Evolutionary conservation across 2,797 vertebrate genomes (phyloP).

Genomic region (Phaenicophaeus curvirostris): DNA sequence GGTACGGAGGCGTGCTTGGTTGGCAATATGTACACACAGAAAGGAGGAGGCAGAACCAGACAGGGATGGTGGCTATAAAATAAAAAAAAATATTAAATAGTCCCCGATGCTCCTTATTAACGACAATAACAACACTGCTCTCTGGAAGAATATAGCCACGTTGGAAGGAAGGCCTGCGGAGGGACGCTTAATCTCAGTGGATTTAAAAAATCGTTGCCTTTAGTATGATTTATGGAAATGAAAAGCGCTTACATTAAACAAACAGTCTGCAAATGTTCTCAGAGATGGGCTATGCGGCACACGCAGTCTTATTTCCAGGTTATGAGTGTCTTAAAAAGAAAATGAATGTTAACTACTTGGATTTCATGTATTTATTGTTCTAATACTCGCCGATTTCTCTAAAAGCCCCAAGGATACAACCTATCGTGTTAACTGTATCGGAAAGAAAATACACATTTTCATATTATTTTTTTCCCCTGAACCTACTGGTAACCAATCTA

Average conservation of each 20-base stretch:
- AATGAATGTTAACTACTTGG: slow-evolving; percentile 36
- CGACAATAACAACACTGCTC: slow-evolving; percentile 23
- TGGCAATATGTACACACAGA: not conserved
- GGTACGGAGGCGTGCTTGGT: not conserved
- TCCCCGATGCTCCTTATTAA: slow-evolving; percentile 39
- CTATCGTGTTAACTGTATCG: slow-evolving; percentile 23
- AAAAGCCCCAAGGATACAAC: slow-evolving; percentile 24
- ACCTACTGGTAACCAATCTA: slow-evolving; percentile 52
- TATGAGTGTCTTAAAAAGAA: slow-evolving; percentile 54
- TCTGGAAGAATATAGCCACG: slow-evolving; percentile 18
- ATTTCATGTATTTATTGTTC: slow-evolving; percentile 65
- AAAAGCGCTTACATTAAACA: slow-evolving; percentile 68
- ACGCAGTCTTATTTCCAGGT: slow-evolving; percentile 41
- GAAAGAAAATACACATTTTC: slow-evolving; percentile 56
- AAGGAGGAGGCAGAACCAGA: not conserved
- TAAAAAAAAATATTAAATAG: not conserved
- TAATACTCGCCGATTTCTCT: slow-evolving; percentile 35
- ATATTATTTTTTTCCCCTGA: slow-evolving; percentile 53
- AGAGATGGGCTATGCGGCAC: not conserved
- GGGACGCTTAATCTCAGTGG: slow-evolving; percentile 62
- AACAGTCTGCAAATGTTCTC: slow-evolving; percentile 49
- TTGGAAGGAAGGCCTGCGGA: slow-evolving; percentile 36
- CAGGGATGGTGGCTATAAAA: not conserved
- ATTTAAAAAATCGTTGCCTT: slow-evolving; percentile 70
- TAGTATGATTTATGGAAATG: slow-evolving; percentile 76